These are phyloP conservation scores for Oxyura jamaicensis DNA, from an alignment of 2,113 vertebrate species.

Conservation along the genomic window DNA sequence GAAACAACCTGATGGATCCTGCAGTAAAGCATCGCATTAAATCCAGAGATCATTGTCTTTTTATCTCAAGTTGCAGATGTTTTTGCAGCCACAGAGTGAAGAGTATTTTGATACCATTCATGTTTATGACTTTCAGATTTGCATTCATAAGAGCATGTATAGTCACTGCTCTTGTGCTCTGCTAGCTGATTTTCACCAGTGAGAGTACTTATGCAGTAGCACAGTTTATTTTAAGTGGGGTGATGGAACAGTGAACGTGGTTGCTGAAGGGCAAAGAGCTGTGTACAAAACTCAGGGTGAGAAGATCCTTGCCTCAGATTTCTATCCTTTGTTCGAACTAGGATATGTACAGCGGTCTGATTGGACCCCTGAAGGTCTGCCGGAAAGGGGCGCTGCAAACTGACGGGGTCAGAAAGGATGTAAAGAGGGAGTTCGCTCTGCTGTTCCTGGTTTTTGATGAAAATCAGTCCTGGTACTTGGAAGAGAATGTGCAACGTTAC, in stretches of 20 bases:
- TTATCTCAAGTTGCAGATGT: not conserved
- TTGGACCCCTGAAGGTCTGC: conserved; percentile 78
- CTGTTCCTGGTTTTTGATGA: conserved; percentile 84
- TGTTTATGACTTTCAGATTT: conserved; percentile 22
- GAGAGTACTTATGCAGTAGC: not conserved
- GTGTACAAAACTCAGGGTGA: not conserved
- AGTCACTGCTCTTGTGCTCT: not conserved
- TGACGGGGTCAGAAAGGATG: conserved; percentile 61
- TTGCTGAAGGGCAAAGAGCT: not conserved
- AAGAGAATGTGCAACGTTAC: conserved; percentile 74
- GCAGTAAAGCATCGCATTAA: not conserved
- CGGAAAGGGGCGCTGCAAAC: conserved; percentile 61
- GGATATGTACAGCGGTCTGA: conserved; percentile 80
- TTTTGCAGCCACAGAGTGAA: not conserved
- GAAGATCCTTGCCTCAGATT: not conserved
- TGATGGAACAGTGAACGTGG: not conserved
- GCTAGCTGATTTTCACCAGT: not conserved
- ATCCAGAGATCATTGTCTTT: not conserved
- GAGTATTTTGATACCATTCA: not conserved
- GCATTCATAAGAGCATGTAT: not conserved
- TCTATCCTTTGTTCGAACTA: not conserved
- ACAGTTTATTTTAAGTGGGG: not conserved
- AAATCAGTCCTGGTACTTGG: conserved; percentile 82
- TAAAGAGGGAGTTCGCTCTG: conserved; percentile 79
- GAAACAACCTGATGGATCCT: not conserved